Evolutionary conservation across 2,113 vertebrate species (phyloP).

Genomic region (Myotis brandtii): DNA sequence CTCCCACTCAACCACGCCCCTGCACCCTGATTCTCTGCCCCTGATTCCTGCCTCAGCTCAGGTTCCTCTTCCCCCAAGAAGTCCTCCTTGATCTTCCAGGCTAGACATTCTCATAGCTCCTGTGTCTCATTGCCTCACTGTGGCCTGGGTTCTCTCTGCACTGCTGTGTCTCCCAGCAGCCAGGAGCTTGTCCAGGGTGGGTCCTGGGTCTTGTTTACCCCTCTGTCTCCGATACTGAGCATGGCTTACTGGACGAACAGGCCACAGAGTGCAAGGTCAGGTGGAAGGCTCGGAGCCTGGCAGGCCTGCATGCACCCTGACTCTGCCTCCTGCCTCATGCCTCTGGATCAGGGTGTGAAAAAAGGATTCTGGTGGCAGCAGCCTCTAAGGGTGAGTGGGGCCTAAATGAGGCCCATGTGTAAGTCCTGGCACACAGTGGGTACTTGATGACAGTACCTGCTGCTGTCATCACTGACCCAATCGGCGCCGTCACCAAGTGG

Average conservation of each 20-base stretch:
- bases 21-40: not conserved
- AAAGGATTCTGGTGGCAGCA: accelerated
- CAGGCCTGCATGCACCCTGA: not conserved
- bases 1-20: not conserved
- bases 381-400: not conserved
- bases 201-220: not conserved
- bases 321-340: not conserved
- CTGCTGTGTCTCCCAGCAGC: not conserved
- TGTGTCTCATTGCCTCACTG: not conserved
- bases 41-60: not conserved
- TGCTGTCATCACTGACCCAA: not conserved
- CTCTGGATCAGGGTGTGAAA: accelerated
- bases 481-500: accelerated
- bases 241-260: accelerated
- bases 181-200: not conserved
- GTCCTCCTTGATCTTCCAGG: not conserved
- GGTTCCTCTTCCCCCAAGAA: not conserved
- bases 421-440: accelerated
- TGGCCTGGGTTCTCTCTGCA: not conserved
- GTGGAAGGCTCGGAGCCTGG: not conserved
- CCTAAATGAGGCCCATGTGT: accelerated
- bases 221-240: not conserved
- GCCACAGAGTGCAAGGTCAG: not conserved
- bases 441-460: accelerated
- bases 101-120: not conserved